These are phyloP conservation scores for Micromys minutus DNA, from an alignment of 2,113 vertebrate species.

Conservation along the genomic window DNA sequence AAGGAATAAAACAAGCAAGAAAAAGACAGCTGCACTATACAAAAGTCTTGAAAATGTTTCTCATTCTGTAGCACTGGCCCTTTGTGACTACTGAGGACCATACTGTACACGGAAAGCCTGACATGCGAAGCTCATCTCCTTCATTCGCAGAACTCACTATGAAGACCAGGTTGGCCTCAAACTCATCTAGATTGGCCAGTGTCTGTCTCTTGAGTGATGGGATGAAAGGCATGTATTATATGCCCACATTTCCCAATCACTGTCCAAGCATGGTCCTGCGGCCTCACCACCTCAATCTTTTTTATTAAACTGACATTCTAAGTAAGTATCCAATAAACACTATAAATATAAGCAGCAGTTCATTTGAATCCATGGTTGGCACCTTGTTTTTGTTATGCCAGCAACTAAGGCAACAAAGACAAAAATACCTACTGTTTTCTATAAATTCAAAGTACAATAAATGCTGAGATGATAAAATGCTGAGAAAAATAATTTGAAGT, in stretches of 20 bases:
- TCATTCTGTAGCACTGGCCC: background rate
- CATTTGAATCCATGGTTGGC: background rate
- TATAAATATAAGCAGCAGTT: background rate
- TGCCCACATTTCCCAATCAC: background rate
- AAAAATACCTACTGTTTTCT: background rate
- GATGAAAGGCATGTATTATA: background rate
- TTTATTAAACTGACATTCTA: background rate
- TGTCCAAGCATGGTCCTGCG: background rate
- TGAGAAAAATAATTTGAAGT: background rate
- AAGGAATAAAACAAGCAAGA: background rate
- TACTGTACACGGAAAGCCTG: background rate
- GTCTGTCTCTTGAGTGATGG: background rate
- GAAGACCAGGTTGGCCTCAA: background rate
- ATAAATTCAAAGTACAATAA: background rate
- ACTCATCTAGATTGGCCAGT: background rate
- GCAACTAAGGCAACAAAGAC: background rate
- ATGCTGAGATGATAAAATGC: background rate
- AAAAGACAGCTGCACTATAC: background rate
- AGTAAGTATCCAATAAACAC: constrained; percentile 15
- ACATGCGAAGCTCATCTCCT: background rate
- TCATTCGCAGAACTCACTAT: background rate
- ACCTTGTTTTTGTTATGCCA: background rate
- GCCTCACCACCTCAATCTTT: background rate
- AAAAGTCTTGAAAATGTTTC: background rate
- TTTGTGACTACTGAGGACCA: background rate